Evolutionary conservation across 1,140 invertebrate species (phyloP).

Genomic region (Pissodes strobi): DNA sequence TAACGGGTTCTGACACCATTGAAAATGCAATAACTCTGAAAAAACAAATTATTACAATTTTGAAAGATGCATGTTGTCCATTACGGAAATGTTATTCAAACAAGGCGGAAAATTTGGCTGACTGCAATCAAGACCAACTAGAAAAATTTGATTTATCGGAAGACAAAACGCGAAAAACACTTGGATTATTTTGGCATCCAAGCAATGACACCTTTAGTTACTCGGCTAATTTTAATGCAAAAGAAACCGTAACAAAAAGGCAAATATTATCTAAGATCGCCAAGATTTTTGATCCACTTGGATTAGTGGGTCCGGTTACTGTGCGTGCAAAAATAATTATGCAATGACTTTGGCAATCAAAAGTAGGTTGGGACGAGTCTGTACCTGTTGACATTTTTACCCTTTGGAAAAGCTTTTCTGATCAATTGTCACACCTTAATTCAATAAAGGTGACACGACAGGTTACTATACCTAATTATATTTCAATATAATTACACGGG

Average conservation of each 20-base stretch:
- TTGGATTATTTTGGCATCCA: conserved; percentile 3
- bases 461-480: too few relatives aligned
- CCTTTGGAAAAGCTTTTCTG: conserved; percentile 4
- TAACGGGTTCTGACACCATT: conserved; percentile 45
- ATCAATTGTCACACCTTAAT: conserved; percentile 1
- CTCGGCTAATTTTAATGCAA: neutral
- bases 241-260: conserved; percentile 41
- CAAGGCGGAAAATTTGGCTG: neutral
- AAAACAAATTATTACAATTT: conserved; percentile 7
- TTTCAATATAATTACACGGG: too few relatives aligned
- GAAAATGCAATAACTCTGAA: conserved; percentile 29
- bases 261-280: conserved; percentile 42
- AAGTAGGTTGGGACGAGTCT: conserved; percentile 45
- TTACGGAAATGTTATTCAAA: neutral
- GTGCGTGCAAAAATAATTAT: conserved; percentile 47
- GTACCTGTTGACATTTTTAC: conserved; percentile 22
- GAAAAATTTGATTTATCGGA: neutral
- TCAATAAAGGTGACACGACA: conserved; percentile 22
- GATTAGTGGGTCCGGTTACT: conserved; percentile 44
- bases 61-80: neutral
- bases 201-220: neutral
- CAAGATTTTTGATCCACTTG: conserved; percentile 49
- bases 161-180: conserved; percentile 8
- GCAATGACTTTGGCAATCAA: conserved; percentile 47
- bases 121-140: too few relatives aligned